Base-by-base conservation (phyloP, 2,888 invertebrate genomes). In the Chrysopilus asiliformis region DNA sequence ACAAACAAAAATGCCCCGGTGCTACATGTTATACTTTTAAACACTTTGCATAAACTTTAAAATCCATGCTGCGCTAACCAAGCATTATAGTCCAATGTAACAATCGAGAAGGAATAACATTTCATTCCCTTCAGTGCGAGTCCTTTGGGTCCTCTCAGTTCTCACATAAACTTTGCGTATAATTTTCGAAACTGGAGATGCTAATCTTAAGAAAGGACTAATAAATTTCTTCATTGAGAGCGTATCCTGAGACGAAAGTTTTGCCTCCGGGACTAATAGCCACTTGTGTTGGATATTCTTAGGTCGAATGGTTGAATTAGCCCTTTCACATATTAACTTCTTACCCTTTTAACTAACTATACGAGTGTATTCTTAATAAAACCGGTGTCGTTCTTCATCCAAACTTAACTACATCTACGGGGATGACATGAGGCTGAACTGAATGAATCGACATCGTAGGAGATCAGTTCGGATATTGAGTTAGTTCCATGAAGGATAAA, bases 121-220 rank as follows among this genome's bases (percentile, higher is more conserved):
- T 15, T 36, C 13, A 15, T 15, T 16, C 12, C 24, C 15, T 16
- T 32, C 17, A 22, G 9, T 8, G 13, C 18, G 3, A 22, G 22
- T n/a, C 22, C 22, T 8, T 10, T 8, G 10, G 12, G n/a, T 35
- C 29, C 7, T 25, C 32, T 27, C 37, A 32, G 19, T 31, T 15
- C 36, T 22, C 36, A 24, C 14, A 36, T 36, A 37, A 37, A 37
- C 16, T 32, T 37, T 25, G 27, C 32, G 32, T 38, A 32, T 28
- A 38, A 38, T 38, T 18, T 38, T 31, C 33, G 6, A 32, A 32
- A 32, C 27, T 32, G 9, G 27, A 38, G 38, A 38, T 38, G 24
- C 32, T 38, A 38, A 38, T 38, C 38, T 38, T 38, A 38, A 38
- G 36, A 38, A n/a, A 38, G 25, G 19, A 38, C 38, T 38, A 38